Base-by-base conservation (phyloP, 1,140 invertebrate genomes). In the Anadara kagoshimensis region DNA sequence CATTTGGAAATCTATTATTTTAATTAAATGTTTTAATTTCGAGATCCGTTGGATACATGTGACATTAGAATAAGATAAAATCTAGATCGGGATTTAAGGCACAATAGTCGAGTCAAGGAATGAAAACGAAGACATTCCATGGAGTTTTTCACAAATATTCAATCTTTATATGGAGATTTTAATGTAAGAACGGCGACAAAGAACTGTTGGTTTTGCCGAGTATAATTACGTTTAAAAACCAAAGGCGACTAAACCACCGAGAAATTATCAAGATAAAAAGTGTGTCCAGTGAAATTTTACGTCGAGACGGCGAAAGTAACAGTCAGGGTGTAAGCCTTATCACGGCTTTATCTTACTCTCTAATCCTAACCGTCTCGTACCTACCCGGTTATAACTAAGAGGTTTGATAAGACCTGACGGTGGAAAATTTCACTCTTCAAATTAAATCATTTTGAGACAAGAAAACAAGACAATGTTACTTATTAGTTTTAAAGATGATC, bases 341-440 rank as follows among this genome's bases (percentile, higher is more conserved):
- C 67, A 29, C 24, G 44, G 58, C 44, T 62, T 69, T 69, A 69
- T 69, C 67, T 57, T 51, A 69, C 61, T 45, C 44, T 20, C 18
- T 18, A 45, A 69, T 61, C 61, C 67, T 57, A 41, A 22, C 24
- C 47, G 57, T 69, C 57, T 69, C 44, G 61, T 47, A 56, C 45
- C 16, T 26, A 54, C 29, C 29, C 29, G 29, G 29, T 36, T 36
- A 36, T 36, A 36, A 36, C 29, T 36, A 36, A 36, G 29, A 3
- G 7, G 2, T 36, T 3, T 7, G 29, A 36, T 36, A 36, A 36
- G 29, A 36, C 2, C 2, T 36, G 29, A 36, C 29, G 29, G 29
- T 36, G 29, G 29, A 36, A 36, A 36, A 3, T 36, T 36, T 36
- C 29, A 36, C 2, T 36, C 29, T 36, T 36, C 29, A 36, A 36